Percentiles rank a stretch among this genome's conserved stretches.
Evolutionary conservation across 2,797 vertebrate species (phyloP).

Genomic region (Pyrocephalus nanus): DNA sequence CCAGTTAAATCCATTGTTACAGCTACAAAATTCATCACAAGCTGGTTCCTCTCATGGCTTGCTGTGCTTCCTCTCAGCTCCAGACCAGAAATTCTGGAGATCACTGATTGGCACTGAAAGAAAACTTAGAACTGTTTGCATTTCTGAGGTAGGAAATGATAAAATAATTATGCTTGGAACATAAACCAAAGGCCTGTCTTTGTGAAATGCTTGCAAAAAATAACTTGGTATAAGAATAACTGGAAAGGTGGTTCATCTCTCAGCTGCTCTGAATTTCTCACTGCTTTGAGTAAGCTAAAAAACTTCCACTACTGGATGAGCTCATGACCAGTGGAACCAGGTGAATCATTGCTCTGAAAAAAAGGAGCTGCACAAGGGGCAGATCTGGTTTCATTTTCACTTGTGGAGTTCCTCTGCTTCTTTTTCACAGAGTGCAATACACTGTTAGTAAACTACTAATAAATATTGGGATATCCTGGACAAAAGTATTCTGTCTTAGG

Average conservation of each 20-base stretch:
- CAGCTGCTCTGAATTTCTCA: background rate
- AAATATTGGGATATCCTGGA: background rate
- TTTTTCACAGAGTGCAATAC: background rate
- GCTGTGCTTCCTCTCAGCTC: background rate
- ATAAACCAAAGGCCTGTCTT: background rate
- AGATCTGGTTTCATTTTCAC: background rate
- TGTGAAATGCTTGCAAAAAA: background rate
- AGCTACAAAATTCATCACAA: background rate
- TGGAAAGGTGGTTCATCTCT: background rate
- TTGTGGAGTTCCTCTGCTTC: background rate
- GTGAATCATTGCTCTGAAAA: conserved; percentile 28
- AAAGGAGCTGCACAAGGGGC: background rate
- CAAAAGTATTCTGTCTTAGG: background rate
- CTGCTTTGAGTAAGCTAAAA: conserved; percentile 9
- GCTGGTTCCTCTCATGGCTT: background rate
- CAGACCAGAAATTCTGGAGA: background rate
- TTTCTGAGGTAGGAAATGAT: background rate
- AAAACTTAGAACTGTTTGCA: background rate
- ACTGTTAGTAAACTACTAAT: background rate
- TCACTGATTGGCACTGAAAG: background rate
- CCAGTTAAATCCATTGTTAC: background rate
- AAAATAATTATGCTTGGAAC: background rate
- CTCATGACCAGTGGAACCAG: background rate
- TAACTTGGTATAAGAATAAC: background rate
- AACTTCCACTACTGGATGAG: background rate